These are phyloP conservation scores for Platerodrilus igneus DNA, from an alignment of 2,888 invertebrate genomes.

Conservation along the genomic window DNA sequence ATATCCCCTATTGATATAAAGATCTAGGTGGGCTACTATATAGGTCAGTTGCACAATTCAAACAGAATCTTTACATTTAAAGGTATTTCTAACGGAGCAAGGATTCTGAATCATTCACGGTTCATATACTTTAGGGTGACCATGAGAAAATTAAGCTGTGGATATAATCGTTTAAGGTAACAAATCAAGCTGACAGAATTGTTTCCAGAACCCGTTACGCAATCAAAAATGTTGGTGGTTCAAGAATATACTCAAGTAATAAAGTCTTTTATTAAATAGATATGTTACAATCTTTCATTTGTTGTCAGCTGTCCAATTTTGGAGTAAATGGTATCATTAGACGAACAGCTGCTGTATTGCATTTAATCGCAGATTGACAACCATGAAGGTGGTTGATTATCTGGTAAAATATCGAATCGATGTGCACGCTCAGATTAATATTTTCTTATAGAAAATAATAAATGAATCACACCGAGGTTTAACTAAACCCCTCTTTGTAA, in stretches of 20 bases:
- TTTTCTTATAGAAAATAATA: constrained; percentile 19
- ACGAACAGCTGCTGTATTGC: constrained; percentile 26
- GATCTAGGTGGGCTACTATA: constrained; percentile 32
- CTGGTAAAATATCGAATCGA: constrained; percentile 27
- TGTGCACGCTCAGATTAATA: constrained; percentile 19
- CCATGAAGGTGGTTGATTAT: constrained; percentile 30
- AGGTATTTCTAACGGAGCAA: constrained; percentile 27
- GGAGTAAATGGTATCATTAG: constrained; percentile 29
- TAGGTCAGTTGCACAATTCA: constrained; percentile 32
- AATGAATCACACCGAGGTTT: too few relatives aligned
- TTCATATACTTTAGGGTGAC: constrained; percentile 27
- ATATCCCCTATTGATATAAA: constrained; percentile 30
- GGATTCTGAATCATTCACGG: constrained; percentile 30
- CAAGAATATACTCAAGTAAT: constrained; percentile 6
- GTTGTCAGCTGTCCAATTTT: constrained; percentile 26
- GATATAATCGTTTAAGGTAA: constrained; percentile 16
- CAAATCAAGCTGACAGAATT: too few relatives aligned
- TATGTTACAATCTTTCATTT: constrained; percentile 15
- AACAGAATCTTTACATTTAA: constrained; percentile 28
- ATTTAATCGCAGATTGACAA: constrained; percentile 31
- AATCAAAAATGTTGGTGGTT: constrained; percentile 4
- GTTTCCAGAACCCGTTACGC: too few relatives aligned
- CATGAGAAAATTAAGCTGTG: constrained; percentile 20
- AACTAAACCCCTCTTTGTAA: too few relatives aligned
- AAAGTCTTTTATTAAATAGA: constrained; percentile 15